Percentiles rank a stretch among this genome's conserved stretches.
These are phyloP conservation scores for Ormyrus labotus DNA, from an alignment of 2,888 invertebrate genomes.

Conservation along the genomic window DNA sequence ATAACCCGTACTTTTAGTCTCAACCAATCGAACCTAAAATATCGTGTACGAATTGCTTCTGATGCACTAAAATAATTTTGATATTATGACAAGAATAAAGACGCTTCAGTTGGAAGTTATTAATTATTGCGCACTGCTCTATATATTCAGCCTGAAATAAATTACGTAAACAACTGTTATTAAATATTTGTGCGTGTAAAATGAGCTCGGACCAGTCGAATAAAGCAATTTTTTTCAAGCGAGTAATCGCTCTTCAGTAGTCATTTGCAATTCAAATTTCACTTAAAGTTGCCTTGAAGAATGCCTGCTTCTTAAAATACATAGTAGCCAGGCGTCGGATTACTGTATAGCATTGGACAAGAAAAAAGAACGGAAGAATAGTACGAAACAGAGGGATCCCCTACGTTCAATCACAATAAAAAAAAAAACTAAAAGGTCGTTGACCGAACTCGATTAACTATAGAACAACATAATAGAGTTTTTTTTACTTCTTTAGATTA, in stretches of 20 bases:
- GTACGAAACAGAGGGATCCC: conserved; percentile 26
- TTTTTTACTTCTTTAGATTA: too few species aligned
- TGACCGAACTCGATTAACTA: conserved; percentile 16
- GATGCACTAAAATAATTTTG: too few species aligned
- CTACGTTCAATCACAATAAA: conserved; percentile 36
- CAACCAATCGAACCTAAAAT: too few species aligned
- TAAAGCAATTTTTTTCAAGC: neutral
- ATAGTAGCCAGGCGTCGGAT: conserved; percentile 23
- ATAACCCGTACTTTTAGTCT: conserved; percentile 33
- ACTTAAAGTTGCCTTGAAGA: conserved; percentile 3
- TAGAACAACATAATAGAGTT: too few species aligned
- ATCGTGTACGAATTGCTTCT: too few species aligned
- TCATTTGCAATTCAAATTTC: conserved; percentile 35
- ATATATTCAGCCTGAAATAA: neutral
- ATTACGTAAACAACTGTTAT: neutral
- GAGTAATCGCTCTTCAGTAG: neutral
- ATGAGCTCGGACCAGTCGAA: too few species aligned
- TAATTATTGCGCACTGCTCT: too few species aligned
- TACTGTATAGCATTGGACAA: conserved; percentile 9
- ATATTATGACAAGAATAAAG: too few species aligned
- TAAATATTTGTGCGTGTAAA: too few species aligned
- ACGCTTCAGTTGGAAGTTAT: too few species aligned
- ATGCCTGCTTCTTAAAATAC: conserved; percentile 33
- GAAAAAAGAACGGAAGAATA: conserved; percentile 15
- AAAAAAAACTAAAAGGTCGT: conserved; percentile 44